These are phyloP conservation scores for Sarcophaga peregrina DNA, from an alignment of 1,140 invertebrate species.

Conservation along the genomic window DNA sequence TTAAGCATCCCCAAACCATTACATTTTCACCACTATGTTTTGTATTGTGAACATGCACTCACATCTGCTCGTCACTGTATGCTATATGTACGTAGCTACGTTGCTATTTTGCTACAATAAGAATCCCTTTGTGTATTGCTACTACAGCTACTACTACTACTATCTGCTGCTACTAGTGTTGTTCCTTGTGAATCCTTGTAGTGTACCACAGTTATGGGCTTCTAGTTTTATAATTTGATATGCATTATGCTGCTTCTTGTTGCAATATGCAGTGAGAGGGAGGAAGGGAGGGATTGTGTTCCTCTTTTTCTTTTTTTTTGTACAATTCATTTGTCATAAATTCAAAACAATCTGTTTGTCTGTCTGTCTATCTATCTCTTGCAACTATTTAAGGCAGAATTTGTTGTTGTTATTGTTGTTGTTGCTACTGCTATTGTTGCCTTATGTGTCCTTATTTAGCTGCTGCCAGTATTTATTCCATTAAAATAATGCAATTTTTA, in stretches of 20 bases:
- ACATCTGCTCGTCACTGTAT: no score
- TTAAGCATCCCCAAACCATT: no score
- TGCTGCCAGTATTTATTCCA: no score
- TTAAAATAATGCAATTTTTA: no score
- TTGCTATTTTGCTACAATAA: background rate
- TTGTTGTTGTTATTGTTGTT: no score
- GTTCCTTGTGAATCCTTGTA: background rate
- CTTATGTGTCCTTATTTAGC: no score
- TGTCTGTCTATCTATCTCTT: background rate
- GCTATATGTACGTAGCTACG: no score
- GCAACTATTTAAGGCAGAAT: no score
- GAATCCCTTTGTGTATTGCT: background rate
- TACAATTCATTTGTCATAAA: constrained; percentile 28
- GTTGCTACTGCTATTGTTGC: no score
- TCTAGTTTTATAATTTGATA: constrained; percentile 35
- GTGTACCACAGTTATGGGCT: background rate
- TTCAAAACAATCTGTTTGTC: constrained; percentile 13
- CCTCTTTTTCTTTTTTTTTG: background rate
- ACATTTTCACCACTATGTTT: no score
- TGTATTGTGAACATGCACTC: no score
- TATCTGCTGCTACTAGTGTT: background rate
- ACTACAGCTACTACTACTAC: background rate
- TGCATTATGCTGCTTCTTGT: background rate
- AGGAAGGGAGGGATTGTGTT: background rate
- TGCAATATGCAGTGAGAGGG: no score